Percentiles rank a stretch among this genome's conserved stretches.
Conservation (phyloP, 2,888 invertebrate species). For the Stomorhina lunata region DNA sequence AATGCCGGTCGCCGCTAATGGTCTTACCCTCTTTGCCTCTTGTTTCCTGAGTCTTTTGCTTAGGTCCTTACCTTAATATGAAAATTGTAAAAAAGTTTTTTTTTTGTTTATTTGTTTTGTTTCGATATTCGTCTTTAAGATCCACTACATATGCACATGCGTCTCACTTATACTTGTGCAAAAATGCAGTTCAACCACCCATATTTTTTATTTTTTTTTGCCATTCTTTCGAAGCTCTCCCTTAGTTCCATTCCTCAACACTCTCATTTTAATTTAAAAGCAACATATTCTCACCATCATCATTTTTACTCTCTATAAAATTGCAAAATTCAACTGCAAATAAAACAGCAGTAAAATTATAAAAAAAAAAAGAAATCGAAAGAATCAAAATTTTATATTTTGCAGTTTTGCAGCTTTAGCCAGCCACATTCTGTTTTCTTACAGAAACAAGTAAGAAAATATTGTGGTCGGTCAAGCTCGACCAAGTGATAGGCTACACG, state of each 20-base stretch:
- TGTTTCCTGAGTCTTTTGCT: neutral
- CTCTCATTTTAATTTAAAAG: constrained; percentile 3
- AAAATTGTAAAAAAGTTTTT: too few relatives aligned
- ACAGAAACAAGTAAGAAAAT: too few relatives aligned
- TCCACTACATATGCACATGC: constrained; percentile 61
- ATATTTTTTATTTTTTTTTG: constrained; percentile 41
- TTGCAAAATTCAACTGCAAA: constrained; percentile 35
- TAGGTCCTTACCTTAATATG: constrained; percentile 26
- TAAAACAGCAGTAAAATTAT: too few relatives aligned
- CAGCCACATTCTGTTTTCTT: constrained; percentile 47
- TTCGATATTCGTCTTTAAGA: constrained; percentile 56
- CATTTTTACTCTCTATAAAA: constrained; percentile 17
- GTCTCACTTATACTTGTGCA: constrained; percentile 55
- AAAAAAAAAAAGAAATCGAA: too few relatives aligned
- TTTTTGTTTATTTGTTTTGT: constrained; percentile 60
- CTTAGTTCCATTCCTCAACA: neutral
- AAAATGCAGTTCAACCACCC: constrained; percentile 65
- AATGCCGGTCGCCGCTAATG: constrained; percentile 38
- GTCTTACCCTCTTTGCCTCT: constrained; percentile 31
- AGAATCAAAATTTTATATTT: constrained; percentile 1
- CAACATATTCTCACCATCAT: neutral
- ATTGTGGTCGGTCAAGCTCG: too few relatives aligned
- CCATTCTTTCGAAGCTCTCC: neutral
- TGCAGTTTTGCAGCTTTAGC: constrained; percentile 65
- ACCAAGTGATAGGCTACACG: too few relatives aligned